Conservation (phyloP, 2,888 invertebrate genomes). For the Machimus rusticus region DNA sequence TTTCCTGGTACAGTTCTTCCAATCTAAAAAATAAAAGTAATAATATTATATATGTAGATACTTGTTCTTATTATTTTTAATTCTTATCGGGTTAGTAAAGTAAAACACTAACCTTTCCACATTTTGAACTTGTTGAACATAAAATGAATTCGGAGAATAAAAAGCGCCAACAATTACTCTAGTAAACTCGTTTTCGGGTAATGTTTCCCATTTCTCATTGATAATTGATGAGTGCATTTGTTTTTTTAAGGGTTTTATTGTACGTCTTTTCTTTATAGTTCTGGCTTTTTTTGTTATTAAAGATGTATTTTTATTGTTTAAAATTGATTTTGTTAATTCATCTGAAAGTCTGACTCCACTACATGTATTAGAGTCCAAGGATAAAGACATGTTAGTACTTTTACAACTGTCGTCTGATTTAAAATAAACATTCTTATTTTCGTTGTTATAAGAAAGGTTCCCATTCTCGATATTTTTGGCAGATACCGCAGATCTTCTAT, state of each 20-base stretch:
- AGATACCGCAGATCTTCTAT: not conserved
- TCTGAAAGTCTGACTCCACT: not conserved
- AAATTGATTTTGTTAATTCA: not conserved
- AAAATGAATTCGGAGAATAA: conserved; percentile 45
- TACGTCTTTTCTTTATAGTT: not conserved
- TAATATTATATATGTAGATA: not conserved
- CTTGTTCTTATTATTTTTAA: not conserved
- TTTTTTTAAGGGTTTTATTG: not conserved
- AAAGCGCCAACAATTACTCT: conserved; percentile 35
- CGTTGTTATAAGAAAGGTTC: not conserved
- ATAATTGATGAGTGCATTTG: not conserved
- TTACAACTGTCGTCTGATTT: not conserved
- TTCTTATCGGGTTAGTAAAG: not conserved
- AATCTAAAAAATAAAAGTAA: conserved; percentile 13
- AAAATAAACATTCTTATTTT: not conserved
- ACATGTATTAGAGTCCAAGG: not conserved
- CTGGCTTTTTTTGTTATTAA: not conserved
- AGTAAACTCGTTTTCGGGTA: conserved; percentile 36
- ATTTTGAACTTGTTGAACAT: conserved; percentile 31
- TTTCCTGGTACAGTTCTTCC: conserved; percentile 37
- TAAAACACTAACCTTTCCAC: conserved; percentile 35
- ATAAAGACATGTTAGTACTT: not conserved
- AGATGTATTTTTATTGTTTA: not conserved
- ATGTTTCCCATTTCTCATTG: conserved; percentile 37
- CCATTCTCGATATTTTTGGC: not conserved